Evolutionary conservation across 2,797 vertebrate species (phyloP), one percentile per base, ranked within the genome.

Genomic region (Liasis olivaceus): DNA sequence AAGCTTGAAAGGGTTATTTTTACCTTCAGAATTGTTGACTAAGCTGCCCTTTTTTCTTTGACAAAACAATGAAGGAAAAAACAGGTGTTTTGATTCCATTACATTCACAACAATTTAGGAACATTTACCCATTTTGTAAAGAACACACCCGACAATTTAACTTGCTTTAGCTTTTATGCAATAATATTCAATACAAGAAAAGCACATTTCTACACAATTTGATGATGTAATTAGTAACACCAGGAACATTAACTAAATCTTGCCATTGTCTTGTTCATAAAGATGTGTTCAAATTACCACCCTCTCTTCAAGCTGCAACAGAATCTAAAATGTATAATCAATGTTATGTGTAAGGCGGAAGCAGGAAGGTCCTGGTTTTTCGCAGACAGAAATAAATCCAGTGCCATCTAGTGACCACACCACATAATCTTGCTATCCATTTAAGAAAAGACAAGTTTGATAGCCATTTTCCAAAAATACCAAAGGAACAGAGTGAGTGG

Each of bases 41-140:
- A 58, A 66, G 88, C 72, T 90, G 69, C 89, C 69, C 85, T 84
- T 88, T 93, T 93, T 91, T 91, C 92, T 64, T 31, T 88, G 86
- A 58, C 47, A 93, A 93, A 88, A 88, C 0, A 22, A 63, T 36
- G 64, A 85, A 81, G 31, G n/a, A 89, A 85, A 42, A 72, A 89
- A 60, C 77, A 85, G 64, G 31, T 89, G 63, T 72, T 88, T 90
- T 72, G 20, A 58, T 58, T 88, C 56, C 59, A 64, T 58, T 54
- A 93, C 88, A 72, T 88, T 87, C 86, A 31, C 59, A 81, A 47
- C 22, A 72, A 31, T 77, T 72, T 60, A 87, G 51, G 7, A 56
- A 62, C 7, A 63, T 88, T 64, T 59, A 36, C 14, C 7, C 58
- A 54, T 77, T 88, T 88, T 31, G 28, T 22, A 2, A 2, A 8